Evolutionary conservation across 2,113 vertebrate genomes (phyloP), one percentile per base, ranked within the genome.

Genomic region (Chaetura pelagica): DNA sequence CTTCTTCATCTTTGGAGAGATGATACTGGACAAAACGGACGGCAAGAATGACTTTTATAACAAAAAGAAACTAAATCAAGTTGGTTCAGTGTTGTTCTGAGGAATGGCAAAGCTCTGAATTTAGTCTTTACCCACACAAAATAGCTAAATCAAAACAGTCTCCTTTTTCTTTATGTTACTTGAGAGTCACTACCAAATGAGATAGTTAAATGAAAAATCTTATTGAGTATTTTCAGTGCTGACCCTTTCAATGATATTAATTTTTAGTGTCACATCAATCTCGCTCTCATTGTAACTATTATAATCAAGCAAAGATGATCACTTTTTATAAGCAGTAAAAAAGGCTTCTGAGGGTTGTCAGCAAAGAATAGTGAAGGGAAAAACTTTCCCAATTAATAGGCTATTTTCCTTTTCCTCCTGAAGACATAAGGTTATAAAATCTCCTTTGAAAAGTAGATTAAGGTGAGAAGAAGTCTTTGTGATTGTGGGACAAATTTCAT

Each of bases 401-500:
- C 69, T 73, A 82, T 89, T 92, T 94, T 73, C 81, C 61, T 87
- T 78, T 93, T 88, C 54, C 32, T 95, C 30, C 35, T 24, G n/a
- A 75, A 92, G 90, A 81, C 27, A 51, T 35, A 90, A 81, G 62
- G 90, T 96, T 82, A 52, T 62, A 79, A 79, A 55, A 93, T 81
- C 54, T 82, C 40, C 54, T 94, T 87, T 42, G 46, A 87, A 24
- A 86, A 96, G 77, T 15, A 93, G 73, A 67, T 86, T 68, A 83
- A 59, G 66, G 61, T 85, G 67, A 95, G 76, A 76, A 78, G 83
- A 93, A 77, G 54, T 51, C 93, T 87, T 91, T 26, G 14, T 30
- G 59, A 96, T 75, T 97, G 95, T 77, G 80, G 58, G 74, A 95
- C 85, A 72, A 78, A 78, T 86, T 87, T 89, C 76, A 80, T 94